Evolutionary conservation across 1,140 invertebrate genomes (phyloP), one percentile per base, ranked within the genome.

Genomic region (Chironomus tepperi): DNA sequence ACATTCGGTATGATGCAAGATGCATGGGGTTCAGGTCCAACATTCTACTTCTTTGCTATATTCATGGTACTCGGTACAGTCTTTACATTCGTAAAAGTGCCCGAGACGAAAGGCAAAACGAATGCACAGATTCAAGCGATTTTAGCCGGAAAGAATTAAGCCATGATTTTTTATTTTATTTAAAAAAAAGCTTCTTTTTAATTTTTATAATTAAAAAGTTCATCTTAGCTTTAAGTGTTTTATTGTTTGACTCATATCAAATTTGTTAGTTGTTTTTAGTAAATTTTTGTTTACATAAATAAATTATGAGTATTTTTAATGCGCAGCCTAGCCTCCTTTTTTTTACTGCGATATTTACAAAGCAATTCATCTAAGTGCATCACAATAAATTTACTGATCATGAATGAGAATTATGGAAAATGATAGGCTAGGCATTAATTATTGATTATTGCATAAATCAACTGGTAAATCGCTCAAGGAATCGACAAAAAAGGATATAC

Each of bases 51-150:
- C 76, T 97, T 95, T 79, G 88, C 89, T 12, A 84, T 79, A 0
- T 87, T 95, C 76, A 94, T 93, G 86, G 81, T 87, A 0, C 1
- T 88, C 1, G 91, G 89, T 0, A 86, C 90, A 0, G 78, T 91
- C n/a, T 93, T 94, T 79, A 88, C 92, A 9, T 88, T 87, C 47
- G 84, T 92, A 43, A 81, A 91, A 34, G 86, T 98, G 8, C 93
- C 93, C 0, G 96, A 98, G 85, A 98, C 96, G 0, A 96, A 95
- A 81, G 95, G 95, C 2, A 95, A 93, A 81, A 90, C 86, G 24
- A 84, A 92, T 16, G 88, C 93, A 72, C 90, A 96, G 81, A 95
- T 98, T 79, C 91, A 93, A 79, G 82, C 85, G 10, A 86, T 88
- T 78, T 43, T 87, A 82, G 77, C 83, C 18, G 85, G 84, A 7